Evolutionary conservation across 2,113 vertebrate genomes (phyloP).

Genomic region (Trachemys scripta): DNA sequence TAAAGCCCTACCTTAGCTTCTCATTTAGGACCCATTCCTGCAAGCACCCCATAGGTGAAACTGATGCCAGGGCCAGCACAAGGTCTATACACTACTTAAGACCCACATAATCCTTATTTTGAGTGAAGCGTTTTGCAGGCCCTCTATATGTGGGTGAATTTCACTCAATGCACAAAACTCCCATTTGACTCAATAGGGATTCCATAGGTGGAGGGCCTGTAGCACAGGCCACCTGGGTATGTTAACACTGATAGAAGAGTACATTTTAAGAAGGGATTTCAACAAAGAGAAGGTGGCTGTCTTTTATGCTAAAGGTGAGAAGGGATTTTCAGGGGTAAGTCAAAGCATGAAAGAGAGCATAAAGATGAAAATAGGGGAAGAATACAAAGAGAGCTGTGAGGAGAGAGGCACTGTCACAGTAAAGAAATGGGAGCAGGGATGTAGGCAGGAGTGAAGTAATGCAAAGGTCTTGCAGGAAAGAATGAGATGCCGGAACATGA

Average conservation of each 20-base stretch:
- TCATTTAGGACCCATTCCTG: background rate
- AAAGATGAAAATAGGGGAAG: background rate
- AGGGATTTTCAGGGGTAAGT: background rate
- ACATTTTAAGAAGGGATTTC: background rate
- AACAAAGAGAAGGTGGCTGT: background rate
- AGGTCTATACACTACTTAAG: background rate
- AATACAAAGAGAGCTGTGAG: background rate
- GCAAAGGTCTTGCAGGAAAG: background rate
- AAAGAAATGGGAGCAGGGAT: background rate
- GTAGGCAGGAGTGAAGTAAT: background rate
- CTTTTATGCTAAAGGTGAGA: background rate
- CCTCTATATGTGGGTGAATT: background rate
- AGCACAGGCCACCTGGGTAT: background rate
- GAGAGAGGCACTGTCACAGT: background rate
- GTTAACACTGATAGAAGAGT: background rate
- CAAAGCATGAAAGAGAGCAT: background rate
- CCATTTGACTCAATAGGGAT: background rate
- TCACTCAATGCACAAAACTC: background rate
- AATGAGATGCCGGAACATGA: background rate
- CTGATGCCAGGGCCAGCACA: background rate
- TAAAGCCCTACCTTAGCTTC: background rate
- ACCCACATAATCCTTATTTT: background rate
- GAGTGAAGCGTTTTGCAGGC: background rate
- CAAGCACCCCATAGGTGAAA: background rate
- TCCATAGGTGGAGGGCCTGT: background rate